phyloP scores from a whole-genome alignment of 2,113 vertebrate species.

The Sorex araneus region DNA sequence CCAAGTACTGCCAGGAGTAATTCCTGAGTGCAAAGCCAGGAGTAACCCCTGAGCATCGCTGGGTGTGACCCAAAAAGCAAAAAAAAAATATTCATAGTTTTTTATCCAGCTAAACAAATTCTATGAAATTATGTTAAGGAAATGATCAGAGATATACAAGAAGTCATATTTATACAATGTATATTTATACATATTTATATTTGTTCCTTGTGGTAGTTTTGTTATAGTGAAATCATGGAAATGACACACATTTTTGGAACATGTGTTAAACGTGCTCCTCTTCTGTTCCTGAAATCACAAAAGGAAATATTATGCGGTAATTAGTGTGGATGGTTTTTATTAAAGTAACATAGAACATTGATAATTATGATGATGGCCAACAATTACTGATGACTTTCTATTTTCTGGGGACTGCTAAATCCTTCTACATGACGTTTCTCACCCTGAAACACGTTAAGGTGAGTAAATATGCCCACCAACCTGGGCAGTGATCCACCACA shows the following conservation, averaged over 20 bases:
- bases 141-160: constrained; percentile 21
- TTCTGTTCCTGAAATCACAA: neutral
- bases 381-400: constrained; percentile 13
- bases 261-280: neutral
- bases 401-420: neutral
- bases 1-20: no score
- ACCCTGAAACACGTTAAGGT: constrained; percentile 11
- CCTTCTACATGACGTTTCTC: neutral
- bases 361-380: neutral
- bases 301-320: neutral
- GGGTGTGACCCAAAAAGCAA: no score
- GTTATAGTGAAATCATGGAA: constrained; percentile 17
- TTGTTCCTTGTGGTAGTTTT: neutral
- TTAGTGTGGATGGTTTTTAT: constrained; percentile 26
- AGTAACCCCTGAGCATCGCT: no score
- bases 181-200: neutral
- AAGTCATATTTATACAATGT: neutral
- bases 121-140: constrained; percentile 49
- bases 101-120: constrained; percentile 42
- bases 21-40: no score
- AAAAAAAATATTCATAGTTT: neutral
- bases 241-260: neutral
- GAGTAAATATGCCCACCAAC: neutral
- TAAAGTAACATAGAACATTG: neutral
- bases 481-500: neutral